Base-by-base conservation (phyloP, 23 tunicate genomes). In the Diplosoma virens region DNA sequence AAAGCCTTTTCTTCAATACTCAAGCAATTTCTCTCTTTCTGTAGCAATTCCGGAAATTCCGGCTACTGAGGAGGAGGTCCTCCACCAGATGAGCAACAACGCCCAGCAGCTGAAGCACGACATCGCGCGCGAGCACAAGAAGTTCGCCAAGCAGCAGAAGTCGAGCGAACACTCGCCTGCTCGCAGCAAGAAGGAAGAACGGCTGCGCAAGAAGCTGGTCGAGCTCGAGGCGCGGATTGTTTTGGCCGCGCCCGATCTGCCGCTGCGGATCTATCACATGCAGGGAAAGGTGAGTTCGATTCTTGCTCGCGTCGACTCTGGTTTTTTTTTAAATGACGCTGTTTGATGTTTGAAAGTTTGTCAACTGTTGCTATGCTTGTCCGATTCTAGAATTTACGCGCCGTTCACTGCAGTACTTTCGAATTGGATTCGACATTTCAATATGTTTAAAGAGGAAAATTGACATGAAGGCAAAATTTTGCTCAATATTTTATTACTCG, bases 251-350 rank as follows among this genome's bases (percentile, higher is more conserved):
- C 97, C 97, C 20, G 79, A 84, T 66, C 78, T 90, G 0, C 82
- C 97, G 20, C 74, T 90, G 50, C 52, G 90, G 50, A 90, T 90
- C n/a, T 90, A 71, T 30, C 97, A 90, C 79, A 90, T 84, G 89
- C 90, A 84, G 59, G 97, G 97, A 54, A 84, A 84, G 81, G 96
- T 89, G 46, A 25, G 95, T 47, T n/a, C n/a, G n/a, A n/a, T n/a
- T n/a, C n/a, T n/a, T n/a, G n/a, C n/a, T n/a, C n/a, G n/a, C n/a
- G n/a, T n/a, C n/a, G n/a, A n/a, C n/a, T n/a, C n/a, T n/a, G n/a
- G n/a, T n/a, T n/a, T n/a, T n/a, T n/a, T n/a, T n/a, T n/a, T n/a
- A n/a, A n/a, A n/a, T n/a, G n/a, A n/a, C n/a, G n/a, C n/a, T n/a
- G n/a, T n/a, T n/a, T n/a, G n/a, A n/a, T n/a, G n/a, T n/a, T n/a